Evolutionary conservation across 2,797 vertebrate genomes (phyloP), one percentile per base, ranked within the genome.

Genomic region (Enteromius viviparus): DNA sequence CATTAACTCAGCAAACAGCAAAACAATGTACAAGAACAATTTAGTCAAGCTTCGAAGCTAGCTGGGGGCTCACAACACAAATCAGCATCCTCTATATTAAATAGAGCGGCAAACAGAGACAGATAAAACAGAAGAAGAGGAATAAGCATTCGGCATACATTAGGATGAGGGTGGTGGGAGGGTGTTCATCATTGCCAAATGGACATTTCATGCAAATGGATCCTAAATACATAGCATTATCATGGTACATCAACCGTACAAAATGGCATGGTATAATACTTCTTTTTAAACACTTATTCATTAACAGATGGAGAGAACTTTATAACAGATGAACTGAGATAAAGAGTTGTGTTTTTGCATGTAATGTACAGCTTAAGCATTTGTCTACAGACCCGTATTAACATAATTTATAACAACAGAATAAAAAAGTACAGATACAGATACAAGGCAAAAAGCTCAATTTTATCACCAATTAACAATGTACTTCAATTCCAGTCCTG

Each of bases 1-100:
- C 34, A 40, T 66, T 66, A 21, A 66, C 65, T 66, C 34, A 21
- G 70, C 8, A 72, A 49, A 72, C 26, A 51, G 45, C 70, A 51
- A 32, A 72, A 32, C 45, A 72, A 72, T 32, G 70, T 51, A 6
- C 17, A 2, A 29, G 5, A 29, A 32, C 32, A 12, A 72, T 72
- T 72, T 72, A 32, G 26, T 17, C 26, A 32, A 10, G 34, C 19
- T 40, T 66, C 65, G 40, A 66, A 66, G 65, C 34, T 19, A 66
- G 34, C 65, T 10, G 19, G 32, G 34, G 34, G 34, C 65, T 40
- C 19, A 21, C 32, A 66, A 66, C 21, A 32, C 65, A 64, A 64
- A 64, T 66, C 32, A 66, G 65, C 34, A 66, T 66, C 34, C 19
- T 21, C 65, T 66, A 66, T 40, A 21, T 40, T 19, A 66, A 66